Evolutionary conservation across 2,113 vertebrate species (phyloP), one percentile per base, ranked within the genome.

Genomic region (Cheilinus undulatus): DNA sequence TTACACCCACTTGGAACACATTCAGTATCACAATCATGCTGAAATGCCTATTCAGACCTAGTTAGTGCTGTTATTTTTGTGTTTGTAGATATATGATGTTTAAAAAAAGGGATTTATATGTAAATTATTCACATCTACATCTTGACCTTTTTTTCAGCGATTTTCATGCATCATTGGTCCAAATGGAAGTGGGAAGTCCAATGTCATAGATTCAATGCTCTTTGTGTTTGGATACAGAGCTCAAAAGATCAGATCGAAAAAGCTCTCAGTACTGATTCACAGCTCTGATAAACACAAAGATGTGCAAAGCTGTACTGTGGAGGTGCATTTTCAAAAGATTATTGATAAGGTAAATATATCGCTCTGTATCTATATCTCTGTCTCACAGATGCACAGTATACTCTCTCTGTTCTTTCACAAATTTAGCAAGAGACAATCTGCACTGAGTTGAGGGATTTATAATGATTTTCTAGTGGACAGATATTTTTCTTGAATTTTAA

Each of bases 211-310:
- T 92, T 97, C 98, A 3, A 97, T 99, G 97, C 96, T 99, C 50
- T 99, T 99, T 94, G 98, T 99, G 8, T 99, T 99, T 85, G 98
- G 98, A 48, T 99, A 99, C 76, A 95, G 97, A 89, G 98, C 98
- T 62, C 96, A 99, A 93, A 99, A 99, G 94, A 99, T 99, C 87
- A 91, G 98, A 76, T 99, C 96, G 40, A 99, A 99, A 94, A 99
- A 99, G 48, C 93, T 99, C 26, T 98, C 97, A 0, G 97, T 99
- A 59, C 90, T 99, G 75, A 98, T 99, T 91, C 98, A 99, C 78
- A 96, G 94, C 77, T 99, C 98, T 83, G 98, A 99, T 19, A 68
- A 94, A 52, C 95, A 97, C 82, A 93, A 63, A 45, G 95, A 98
- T 91, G 92, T 99, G 80, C 95, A 95, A 68, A 98, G 97, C 88